Percentiles rank a stretch among this genome's conserved stretches.
phyloP scores from a whole-genome alignment of 2,797 vertebrate species.

The Chelonia mydas region DNA sequence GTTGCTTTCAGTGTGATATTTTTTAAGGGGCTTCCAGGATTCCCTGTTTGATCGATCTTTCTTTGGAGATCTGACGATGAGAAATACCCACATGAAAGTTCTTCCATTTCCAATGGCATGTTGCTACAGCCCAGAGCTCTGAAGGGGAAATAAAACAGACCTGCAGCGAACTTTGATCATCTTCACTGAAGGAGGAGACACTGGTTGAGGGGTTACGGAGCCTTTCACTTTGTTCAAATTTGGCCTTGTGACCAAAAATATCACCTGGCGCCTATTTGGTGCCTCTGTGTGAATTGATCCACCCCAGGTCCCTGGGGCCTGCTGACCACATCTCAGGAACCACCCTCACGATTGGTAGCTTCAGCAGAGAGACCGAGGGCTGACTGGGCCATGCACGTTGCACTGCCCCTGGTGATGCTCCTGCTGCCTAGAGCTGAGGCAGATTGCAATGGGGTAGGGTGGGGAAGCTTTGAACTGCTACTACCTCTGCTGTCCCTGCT shows the following conservation, averaged over 20 bases:
- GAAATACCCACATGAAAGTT: constrained; percentile 68
- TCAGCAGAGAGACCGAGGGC: too few species aligned
- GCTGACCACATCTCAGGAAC: not conserved
- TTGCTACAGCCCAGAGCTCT: constrained; percentile 2
- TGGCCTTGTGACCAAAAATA: not conserved
- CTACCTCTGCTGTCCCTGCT: not conserved
- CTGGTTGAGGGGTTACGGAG: not conserved
- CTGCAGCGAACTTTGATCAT: not conserved
- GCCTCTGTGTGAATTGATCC: not conserved
- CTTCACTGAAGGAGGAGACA: not conserved
- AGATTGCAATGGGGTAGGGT: not conserved
- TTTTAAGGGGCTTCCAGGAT: not conserved
- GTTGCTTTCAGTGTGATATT: constrained; percentile 28
- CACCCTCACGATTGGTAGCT: too few species aligned
- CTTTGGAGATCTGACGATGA: constrained; percentile 70
- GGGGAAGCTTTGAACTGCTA: not conserved
- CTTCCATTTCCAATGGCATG: not conserved
- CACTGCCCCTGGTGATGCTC: not conserved
- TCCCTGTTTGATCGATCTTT: constrained; percentile 53
- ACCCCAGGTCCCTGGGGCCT: not conserved
- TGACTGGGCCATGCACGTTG: too few species aligned
- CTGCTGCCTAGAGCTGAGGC: not conserved
- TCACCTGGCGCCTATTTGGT: not conserved
- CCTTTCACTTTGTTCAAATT: not conserved
- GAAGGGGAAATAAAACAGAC: not conserved